Evolutionary conservation across 2,113 vertebrate genomes (phyloP), one percentile per base, ranked within the genome.

Genomic region (Bostrychus sinensis): DNA sequence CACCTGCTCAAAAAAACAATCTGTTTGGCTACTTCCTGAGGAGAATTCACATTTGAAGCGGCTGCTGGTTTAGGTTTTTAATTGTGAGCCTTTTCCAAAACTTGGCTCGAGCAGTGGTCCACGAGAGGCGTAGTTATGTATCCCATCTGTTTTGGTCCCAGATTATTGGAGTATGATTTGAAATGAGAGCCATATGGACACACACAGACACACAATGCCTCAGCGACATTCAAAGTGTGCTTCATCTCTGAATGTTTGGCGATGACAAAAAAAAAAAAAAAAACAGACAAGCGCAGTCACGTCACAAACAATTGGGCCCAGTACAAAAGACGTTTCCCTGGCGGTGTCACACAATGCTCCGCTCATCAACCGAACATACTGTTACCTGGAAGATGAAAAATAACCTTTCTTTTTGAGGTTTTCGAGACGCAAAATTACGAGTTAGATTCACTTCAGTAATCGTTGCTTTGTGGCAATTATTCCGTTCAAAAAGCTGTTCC

Each of bases 291-390:
- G 43, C 30, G 16, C 59, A 23, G 37, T 55, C 62, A 55, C 14
- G 1, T 55, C 61, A n/a, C n/a, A 8, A 17, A 30, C 43, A 30
- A 8, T 28, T 10, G 39, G 28, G 39, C 55, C 28, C 37, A 1
- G 43, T 1, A 66, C 23, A 69, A 50, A 64, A 62, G 38, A 63
- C 54, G 43, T 56, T 70, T 59, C 68, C 54, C 72, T 46, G 60
- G 14, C 20, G 16, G 17, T 6, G 41, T 14, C 39, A 2, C 45
- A 43, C 43, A 38, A 23, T 13, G 12, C 34, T 20, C 14, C 13
- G 19, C 2, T 7, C 37, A 30, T 74, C 61, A 20, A 56, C 30
- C 16, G 20, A 45, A 1, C 51, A 62, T 7, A 41, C 13, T 0
- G 22, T 51, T 68, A 62, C 46, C 48, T 34, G 20, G 14, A 41